Evolutionary conservation across 2,113 vertebrate genomes (phyloP).

Genomic region (Archilochus colubris): DNA sequence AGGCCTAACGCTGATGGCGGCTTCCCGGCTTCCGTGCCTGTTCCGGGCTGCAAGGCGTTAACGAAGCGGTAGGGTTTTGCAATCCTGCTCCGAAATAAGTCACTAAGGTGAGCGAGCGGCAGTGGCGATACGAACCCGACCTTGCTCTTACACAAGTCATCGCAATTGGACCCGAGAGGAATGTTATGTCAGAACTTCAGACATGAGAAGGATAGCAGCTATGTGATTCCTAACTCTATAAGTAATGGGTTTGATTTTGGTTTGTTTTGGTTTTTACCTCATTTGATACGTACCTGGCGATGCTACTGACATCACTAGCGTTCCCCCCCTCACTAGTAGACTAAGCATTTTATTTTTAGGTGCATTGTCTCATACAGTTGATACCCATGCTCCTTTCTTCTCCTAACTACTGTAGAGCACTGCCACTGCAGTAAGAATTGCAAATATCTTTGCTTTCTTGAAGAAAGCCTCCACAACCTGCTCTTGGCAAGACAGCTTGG

Average conservation of each 20-base stretch:
- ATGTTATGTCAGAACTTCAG: neutral
- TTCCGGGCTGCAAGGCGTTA: neutral
- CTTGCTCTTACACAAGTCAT: neutral
- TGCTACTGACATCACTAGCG: neutral
- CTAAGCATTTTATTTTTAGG: neutral
- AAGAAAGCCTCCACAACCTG: neutral
- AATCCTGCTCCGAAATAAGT: too few species aligned
- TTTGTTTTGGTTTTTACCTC: accelerated
- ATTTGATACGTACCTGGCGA: neutral
- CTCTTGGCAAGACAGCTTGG: neutral
- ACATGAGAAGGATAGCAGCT: neutral
- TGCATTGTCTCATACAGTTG: neutral
- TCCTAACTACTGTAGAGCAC: accelerated
- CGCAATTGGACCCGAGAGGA: neutral
- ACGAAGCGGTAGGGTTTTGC: neutral
- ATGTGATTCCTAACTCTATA: neutral
- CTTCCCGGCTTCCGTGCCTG: too few species aligned
- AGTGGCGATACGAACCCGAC: neutral
- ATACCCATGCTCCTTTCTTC: neutral
- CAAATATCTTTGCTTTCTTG: neutral
- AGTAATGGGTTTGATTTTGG: neutral
- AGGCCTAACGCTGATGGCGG: too few species aligned
- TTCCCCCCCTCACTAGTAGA: neutral
- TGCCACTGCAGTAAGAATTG: neutral
- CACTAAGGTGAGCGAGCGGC: neutral